Percentiles rank a stretch among this genome's conserved stretches.
phyloP scores from a whole-genome alignment of 2,113 vertebrate species.

The Heteronetta atricapilla region DNA sequence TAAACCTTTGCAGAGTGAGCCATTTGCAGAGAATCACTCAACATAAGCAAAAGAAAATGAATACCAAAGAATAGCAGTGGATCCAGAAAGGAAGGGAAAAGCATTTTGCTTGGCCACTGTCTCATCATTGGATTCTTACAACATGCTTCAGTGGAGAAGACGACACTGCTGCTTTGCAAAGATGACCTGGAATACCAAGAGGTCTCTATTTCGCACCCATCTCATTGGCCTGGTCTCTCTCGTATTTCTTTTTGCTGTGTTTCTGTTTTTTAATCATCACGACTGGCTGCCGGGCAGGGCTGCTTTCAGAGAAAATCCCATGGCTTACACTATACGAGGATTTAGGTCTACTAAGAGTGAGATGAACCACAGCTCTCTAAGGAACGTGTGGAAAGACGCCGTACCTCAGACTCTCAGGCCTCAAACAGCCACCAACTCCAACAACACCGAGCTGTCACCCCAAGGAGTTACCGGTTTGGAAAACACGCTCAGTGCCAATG shows the following conservation, averaged over 20 bases:
- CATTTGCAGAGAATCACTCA: not conserved
- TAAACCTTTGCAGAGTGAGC: constrained; percentile 54
- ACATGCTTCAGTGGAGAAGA: constrained; percentile 92
- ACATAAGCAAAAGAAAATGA: constrained; percentile 59
- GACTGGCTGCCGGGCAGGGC: constrained; percentile 83
- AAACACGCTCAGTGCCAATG: constrained; percentile 79
- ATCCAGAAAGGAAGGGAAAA: not conserved
- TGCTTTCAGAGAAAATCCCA: constrained; percentile 82
- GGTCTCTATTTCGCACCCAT: constrained; percentile 89
- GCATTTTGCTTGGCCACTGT: not conserved
- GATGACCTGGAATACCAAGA: constrained; percentile 95
- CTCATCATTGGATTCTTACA: constrained; percentile 73
- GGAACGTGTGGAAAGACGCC: constrained; percentile 80
- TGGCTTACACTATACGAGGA: constrained; percentile 81
- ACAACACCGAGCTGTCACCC: constrained; percentile 69
- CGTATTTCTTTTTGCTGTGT: constrained; percentile 83
- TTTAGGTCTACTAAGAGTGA: constrained; percentile 82
- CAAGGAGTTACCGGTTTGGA: constrained; percentile 79
- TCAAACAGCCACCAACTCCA: constrained; percentile 74
- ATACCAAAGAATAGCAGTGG: constrained; percentile 67
- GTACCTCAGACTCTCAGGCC: constrained; percentile 76
- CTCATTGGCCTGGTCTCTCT: constrained; percentile 82
- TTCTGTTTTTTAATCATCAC: constrained; percentile 86
- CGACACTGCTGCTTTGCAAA: constrained; percentile 92
- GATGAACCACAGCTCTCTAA: constrained; percentile 79